phyloP scores from a whole-genome alignment of 1,140 invertebrate species.

The Zophobas atratus region DNA sequence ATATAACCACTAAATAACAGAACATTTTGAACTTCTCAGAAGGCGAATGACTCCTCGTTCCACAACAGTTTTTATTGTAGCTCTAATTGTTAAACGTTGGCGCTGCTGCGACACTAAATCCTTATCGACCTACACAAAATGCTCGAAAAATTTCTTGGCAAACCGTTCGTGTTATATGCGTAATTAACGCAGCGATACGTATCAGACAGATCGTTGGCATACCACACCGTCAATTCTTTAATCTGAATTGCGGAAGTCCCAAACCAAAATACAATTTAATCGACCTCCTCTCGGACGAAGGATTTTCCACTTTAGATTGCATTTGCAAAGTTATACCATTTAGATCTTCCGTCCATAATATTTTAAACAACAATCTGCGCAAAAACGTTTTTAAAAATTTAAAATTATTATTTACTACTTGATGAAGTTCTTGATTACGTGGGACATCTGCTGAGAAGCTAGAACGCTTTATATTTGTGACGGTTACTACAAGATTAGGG shows the following conservation, averaged over 20 bases:
- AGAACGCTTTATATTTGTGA: too few species aligned
- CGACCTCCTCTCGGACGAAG: background rate
- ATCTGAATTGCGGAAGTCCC: background rate
- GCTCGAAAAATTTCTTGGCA: slow-evolving; percentile 35
- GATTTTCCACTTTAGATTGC: background rate
- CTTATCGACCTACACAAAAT: slow-evolving; percentile 30
- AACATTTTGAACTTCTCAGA: background rate
- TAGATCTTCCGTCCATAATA: too few species aligned
- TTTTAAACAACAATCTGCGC: too few species aligned
- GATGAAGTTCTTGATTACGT: too few species aligned
- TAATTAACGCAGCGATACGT: slow-evolving; percentile 27
- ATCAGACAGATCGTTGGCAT: slow-evolving; percentile 33
- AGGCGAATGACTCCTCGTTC: slow-evolving; percentile 5
- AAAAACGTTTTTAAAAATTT: too few species aligned
- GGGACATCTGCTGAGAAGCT: too few species aligned
- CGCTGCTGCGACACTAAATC: slow-evolving; percentile 20
- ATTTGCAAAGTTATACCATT: too few species aligned
- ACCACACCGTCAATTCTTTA: background rate
- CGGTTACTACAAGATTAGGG: too few species aligned
- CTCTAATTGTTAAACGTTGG: slow-evolving; percentile 19
- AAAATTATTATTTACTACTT: too few species aligned
- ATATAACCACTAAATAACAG: too few species aligned
- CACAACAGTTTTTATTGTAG: slow-evolving; percentile 30
- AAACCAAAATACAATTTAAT: slow-evolving; percentile 11
- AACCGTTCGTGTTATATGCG: slow-evolving; percentile 15